Conservation (phyloP, 2,888 invertebrate species). For the Mimas tiliae region DNA sequence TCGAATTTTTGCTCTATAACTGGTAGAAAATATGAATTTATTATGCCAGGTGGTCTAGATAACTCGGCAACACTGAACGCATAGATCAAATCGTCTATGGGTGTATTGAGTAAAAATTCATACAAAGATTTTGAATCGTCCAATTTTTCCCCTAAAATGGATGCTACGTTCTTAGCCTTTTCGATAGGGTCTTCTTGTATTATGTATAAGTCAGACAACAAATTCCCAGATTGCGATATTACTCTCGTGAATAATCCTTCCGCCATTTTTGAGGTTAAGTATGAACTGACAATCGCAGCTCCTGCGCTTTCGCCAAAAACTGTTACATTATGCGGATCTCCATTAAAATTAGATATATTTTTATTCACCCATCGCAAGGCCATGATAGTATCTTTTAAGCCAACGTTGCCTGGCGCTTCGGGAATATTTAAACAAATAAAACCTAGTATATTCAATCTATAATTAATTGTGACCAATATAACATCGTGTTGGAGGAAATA, state of each 20-base stretch:
- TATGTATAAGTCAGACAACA: slow-evolving; percentile 61
- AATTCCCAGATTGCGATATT: slow-evolving; percentile 64
- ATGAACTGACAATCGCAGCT: slow-evolving; percentile 52
- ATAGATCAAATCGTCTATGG: slow-evolving; percentile 60
- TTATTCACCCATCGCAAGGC: slow-evolving; percentile 70
- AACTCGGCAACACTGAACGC: slow-evolving; percentile 57
- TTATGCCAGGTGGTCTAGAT: slow-evolving; percentile 44
- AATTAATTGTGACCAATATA: slow-evolving; percentile 71
- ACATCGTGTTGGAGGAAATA: slow-evolving; percentile 65
- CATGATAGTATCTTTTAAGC: slow-evolving; percentile 65
- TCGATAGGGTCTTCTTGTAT: slow-evolving; percentile 59
- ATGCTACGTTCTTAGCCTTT: slow-evolving; percentile 56
- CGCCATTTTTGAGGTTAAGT: slow-evolving; percentile 62
- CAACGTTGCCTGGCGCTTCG: slow-evolving; percentile 73
- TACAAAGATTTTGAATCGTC: slow-evolving; percentile 48
- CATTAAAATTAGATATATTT: slow-evolving; percentile 68
- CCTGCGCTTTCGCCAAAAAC: slow-evolving; percentile 76
- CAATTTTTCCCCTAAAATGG: slow-evolving; percentile 55
- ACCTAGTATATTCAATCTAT: slow-evolving; percentile 67
- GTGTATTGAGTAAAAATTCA: slow-evolving; percentile 52
- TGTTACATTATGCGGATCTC: slow-evolving; percentile 63
- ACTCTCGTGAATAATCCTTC: slow-evolving; percentile 62
- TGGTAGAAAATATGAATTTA: slow-evolving; percentile 59
- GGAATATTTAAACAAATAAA: slow-evolving; percentile 66
- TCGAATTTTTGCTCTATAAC: slow-evolving; percentile 66